phyloP scores from a whole-genome alignment of 1,140 invertebrate genomes.

The Tribolium castaneum region DNA sequence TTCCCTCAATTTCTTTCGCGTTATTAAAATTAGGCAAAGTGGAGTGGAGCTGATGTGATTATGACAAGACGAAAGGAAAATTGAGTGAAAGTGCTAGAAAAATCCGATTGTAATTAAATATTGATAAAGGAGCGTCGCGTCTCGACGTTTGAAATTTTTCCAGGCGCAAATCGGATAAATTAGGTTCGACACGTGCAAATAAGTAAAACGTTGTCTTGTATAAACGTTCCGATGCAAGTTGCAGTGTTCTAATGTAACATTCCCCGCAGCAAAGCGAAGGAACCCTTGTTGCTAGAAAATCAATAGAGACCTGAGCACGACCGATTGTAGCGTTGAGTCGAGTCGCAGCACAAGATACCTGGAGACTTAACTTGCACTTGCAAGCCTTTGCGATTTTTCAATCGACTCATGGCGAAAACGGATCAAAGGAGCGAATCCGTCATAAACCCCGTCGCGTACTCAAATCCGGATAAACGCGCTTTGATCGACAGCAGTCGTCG shows the following conservation, averaged over 20 bases:
- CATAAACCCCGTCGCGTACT: slow-evolving; percentile 10
- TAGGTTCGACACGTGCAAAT: not conserved
- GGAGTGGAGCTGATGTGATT: slow-evolving; percentile 12
- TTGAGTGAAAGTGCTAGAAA: slow-evolving; percentile 17
- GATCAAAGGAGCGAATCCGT: not conserved
- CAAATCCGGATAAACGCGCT: slow-evolving; percentile 6
- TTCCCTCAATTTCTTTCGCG: not conserved
- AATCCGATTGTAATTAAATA: slow-evolving; percentile 3
- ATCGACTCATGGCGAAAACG: not conserved
- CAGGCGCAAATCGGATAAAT: not conserved
- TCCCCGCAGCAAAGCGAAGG: slow-evolving; percentile 37
- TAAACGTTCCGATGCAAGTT: slow-evolving; percentile 25
- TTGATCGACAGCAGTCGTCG: not conserved
- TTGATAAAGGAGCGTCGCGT: not conserved
- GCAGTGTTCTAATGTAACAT: slow-evolving; percentile 39
- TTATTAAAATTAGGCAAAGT: not conserved
- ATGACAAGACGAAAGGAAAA: not conserved
- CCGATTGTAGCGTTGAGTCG: slow-evolving; percentile 27
- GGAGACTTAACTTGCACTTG: slow-evolving; percentile 9
- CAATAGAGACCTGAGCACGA: slow-evolving; percentile 46
- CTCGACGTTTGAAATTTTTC: not conserved
- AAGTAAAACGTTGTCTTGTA: not conserved
- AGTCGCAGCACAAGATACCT: slow-evolving; percentile 26
- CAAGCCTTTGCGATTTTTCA: slow-evolving; percentile 2
- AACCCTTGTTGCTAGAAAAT: slow-evolving; percentile 48